Evolutionary conservation across 1,140 invertebrate species (phyloP).

Genomic region (Triops longicaudatus): DNA sequence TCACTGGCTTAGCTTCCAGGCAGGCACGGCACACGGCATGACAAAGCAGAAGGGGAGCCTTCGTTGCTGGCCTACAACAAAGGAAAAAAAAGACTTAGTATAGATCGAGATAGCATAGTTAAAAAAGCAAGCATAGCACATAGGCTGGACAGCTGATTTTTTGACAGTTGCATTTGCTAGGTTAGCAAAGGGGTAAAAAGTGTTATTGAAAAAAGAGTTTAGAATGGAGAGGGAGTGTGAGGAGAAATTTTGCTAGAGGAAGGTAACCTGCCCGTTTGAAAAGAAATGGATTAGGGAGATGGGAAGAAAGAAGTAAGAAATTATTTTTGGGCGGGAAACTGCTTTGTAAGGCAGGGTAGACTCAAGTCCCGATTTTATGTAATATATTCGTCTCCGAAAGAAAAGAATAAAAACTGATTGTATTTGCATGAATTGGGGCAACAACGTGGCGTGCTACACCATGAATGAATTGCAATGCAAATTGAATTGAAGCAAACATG

Average conservation of each 20-base stretch:
- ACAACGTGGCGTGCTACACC: too few relatives aligned
- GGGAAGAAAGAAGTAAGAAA: too few relatives aligned
- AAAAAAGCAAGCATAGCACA: background rate
- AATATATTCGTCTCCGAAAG: too few relatives aligned
- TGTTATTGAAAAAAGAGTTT: background rate
- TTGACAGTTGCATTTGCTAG: background rate
- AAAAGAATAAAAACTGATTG: too few relatives aligned
- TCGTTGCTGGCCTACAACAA: background rate
- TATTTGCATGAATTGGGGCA: too few relatives aligned
- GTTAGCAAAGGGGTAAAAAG: background rate
- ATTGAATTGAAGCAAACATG: too few relatives aligned
- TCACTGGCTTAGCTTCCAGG: background rate
- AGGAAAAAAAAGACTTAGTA: background rate
- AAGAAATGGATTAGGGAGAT: too few relatives aligned
- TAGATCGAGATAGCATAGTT: background rate
- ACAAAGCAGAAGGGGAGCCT: conserved; percentile 5
- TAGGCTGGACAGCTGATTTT: conserved; percentile 1
- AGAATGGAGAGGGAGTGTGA: background rate
- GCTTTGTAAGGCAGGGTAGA: too few relatives aligned
- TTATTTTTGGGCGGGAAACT: too few relatives aligned
- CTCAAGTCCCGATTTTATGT: too few relatives aligned
- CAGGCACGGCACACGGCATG: background rate
- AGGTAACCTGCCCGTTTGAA: too few relatives aligned
- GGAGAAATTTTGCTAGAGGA: background rate
- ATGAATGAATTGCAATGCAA: too few relatives aligned